Conservation (phyloP, 2,888 invertebrate species). For the Stenolophus ochropezus region DNA sequence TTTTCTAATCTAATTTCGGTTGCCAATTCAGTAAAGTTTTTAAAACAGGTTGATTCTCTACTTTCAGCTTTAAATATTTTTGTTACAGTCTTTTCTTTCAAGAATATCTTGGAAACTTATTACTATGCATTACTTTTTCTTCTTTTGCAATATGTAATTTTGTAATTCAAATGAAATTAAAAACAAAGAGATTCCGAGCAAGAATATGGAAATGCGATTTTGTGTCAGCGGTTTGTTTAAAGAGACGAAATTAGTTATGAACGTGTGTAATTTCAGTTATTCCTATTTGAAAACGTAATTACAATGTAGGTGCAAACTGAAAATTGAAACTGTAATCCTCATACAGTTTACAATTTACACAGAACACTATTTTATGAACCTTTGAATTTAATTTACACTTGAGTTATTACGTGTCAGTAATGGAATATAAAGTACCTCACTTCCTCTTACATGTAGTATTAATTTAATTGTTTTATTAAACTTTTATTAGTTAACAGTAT, state of each 20-base stretch:
- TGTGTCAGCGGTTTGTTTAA: neutral
- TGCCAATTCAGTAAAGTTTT: no score
- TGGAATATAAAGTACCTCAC: no score
- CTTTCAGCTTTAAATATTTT: neutral
- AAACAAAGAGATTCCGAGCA: neutral
- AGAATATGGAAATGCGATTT: neutral
- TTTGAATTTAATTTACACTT: neutral
- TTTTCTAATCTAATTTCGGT: no score
- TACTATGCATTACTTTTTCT: neutral
- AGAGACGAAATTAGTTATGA: neutral
- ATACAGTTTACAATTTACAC: neutral
- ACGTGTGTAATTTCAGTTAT: neutral
- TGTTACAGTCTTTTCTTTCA: neutral
- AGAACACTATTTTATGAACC: neutral
- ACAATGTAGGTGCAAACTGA: neutral
- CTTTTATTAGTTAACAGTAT: no score
- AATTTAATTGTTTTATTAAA: no score
- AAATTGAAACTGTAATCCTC: neutral
- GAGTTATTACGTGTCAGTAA: no score
- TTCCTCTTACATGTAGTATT: no score
- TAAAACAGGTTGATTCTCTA: neutral
- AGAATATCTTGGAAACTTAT: neutral
- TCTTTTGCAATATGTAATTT: neutral
- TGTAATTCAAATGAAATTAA: neutral
- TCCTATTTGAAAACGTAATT: neutral